phyloP scores from a whole-genome alignment of 2,113 vertebrate species.

The Clarias batrachus region DNA sequence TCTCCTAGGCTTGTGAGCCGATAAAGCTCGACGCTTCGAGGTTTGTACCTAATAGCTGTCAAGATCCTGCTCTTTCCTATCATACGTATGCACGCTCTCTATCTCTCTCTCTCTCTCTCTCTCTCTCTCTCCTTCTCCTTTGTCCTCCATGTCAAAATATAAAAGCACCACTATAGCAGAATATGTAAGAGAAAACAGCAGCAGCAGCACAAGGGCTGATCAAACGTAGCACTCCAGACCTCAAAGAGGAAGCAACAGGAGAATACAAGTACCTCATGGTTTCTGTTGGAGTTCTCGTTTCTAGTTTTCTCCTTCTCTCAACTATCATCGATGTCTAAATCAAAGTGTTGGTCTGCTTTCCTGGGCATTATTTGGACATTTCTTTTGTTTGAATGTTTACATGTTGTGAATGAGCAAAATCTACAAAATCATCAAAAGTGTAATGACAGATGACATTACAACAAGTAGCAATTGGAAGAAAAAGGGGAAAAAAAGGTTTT shows the following conservation, averaged over 20 bases:
- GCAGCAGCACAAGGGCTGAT: not conserved
- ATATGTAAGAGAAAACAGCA: conserved; percentile 22
- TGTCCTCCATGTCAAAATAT: not conserved
- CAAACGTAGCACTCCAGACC: conserved; percentile 29
- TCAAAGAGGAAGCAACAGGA: conserved; percentile 16
- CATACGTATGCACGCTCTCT: not conserved
- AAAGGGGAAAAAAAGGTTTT: not conserved
- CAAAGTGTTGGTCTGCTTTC: conserved; percentile 17
- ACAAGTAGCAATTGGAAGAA: not conserved
- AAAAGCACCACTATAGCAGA: conserved; percentile 9
- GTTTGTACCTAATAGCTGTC: conserved; percentile 8
- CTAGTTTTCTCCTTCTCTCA: not conserved
- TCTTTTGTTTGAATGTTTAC: not conserved
- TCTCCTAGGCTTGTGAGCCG: not conserved
- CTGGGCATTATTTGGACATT: not conserved
- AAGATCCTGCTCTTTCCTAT: conserved; percentile 1
- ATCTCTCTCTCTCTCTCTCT: not conserved
- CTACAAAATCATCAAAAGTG: not conserved
- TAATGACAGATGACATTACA: not conserved
- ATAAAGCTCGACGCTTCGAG: not conserved
- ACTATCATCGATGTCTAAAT: conserved; percentile 4
- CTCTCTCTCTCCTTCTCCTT: not conserved
- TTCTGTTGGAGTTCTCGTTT: not conserved
- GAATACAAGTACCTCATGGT: conserved; percentile 2
- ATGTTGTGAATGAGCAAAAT: not conserved